Base-by-base conservation (phyloP, 2,888 invertebrate species). In the Limnephilus lunatus region DNA sequence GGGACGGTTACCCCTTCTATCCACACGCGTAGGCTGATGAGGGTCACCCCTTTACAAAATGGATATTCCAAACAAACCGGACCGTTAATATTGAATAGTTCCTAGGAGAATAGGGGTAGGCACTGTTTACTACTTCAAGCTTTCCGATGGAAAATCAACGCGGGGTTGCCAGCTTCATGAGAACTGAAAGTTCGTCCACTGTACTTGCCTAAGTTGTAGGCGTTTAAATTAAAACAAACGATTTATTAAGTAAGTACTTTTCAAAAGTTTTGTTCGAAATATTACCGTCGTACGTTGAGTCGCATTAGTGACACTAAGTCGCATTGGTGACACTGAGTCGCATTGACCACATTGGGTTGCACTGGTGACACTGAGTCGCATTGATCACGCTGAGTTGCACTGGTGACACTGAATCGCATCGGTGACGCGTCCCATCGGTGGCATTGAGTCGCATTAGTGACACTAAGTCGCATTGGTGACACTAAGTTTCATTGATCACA, bases 51-150 rank as follows among this genome's bases (percentile, higher is more conserved):
- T 81, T 39, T 35, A 81, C 68, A 92, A 91, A 90, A 89, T 91
- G 91, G 90, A 93, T 92, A 92, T 92, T 93, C 92, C 91, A 90
- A 93, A 91, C 92, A 86, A 91, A 92, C 92, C 91, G 92, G 91
- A 89, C 91, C 91, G 93, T 93, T 93, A 92, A 93, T 93, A 93
- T 93, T 93, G 93, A 93, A 93, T 93, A 93, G 93, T 93, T 93
- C 91, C 92, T 83, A 68, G 87, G 85, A 91, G 92, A 86, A 89
- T 89, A 68, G 25, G 25, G 68, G 25, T 68, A 68, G 25, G 68
- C n/a, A 25, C 80, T 68, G 32, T 81, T 48, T 53, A 85, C 90
- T 68, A 68, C 68, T 90, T 83, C 68, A 19, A 68, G 89, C 89
- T 32, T 31, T 44, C 81, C 81, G 90, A 81, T 44, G 82, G 82